A percentile compares a stretch with the other conserved stretches of the same genome.
phyloP scores from a whole-genome alignment of 2,888 invertebrate species.

The Oeneis ivallda region DNA sequence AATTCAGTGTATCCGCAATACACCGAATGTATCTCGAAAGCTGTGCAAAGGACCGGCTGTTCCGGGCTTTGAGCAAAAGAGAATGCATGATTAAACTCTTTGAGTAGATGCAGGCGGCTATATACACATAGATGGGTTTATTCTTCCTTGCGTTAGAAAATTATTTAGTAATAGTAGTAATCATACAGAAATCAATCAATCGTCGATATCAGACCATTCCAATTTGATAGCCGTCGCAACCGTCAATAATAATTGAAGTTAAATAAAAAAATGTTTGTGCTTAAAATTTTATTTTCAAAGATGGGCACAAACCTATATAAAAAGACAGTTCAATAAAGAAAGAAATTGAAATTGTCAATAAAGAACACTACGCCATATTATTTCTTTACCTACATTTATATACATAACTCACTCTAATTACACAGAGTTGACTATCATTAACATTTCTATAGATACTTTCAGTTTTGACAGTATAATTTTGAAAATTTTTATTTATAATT shows the following conservation, averaged over 20 bases:
- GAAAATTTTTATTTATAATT: no score
- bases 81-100: conserved; percentile 18
- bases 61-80: conserved; percentile 12
- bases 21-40: not conserved
- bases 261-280: no score
- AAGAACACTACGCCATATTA: not conserved
- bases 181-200: no score
- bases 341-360: not conserved
- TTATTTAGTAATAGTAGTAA: no score
- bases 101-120: not conserved
- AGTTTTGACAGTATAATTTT: conserved; percentile 9
- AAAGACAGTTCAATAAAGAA: no score
- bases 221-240: no score
- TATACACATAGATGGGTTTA: no score
- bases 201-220: no score
- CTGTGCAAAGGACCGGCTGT: not conserved
- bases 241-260: no score
- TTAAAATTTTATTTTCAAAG: not conserved
- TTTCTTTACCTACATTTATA: not conserved
- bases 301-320: not conserved
- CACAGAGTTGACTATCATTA: conserved; percentile 10
- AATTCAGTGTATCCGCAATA: not conserved
- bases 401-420: not conserved
- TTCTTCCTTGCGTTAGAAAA: no score
- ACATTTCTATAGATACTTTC: conserved; percentile 4